Evolutionary conservation across 2,113 vertebrate genomes (phyloP), one percentile per base, ranked within the genome.

Genomic region (Odontophorus gujanensis): DNA sequence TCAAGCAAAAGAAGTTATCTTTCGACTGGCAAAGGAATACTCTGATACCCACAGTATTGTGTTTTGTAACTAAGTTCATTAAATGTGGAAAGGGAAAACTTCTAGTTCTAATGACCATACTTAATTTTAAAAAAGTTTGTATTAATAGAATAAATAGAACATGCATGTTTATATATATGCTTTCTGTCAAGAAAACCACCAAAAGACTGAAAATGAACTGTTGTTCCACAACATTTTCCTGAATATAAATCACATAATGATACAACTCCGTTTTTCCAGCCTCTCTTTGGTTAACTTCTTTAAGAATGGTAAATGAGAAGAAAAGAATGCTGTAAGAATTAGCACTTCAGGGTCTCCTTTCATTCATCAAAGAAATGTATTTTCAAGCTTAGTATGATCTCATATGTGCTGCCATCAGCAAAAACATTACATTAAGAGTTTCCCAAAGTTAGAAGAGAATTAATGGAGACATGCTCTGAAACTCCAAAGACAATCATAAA

Each of bases 361-460:
- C 85, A 55, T 91, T 95, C 79, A 93, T 95, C 87, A 96, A 80
- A 96, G 90, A 89, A 47, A 66, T 83, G 32, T 76, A 45, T 90
- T 94, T 94, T 91, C 62, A 93, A 69, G 30, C 81, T 94, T 93
- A 69, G 68, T 90, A 85, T 80, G 80, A 79, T 87, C 92, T 92
- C 67, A 82, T 53, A 62, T 51, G 12, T 85, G 87, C 90, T 95
- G 50, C 95, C 81, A 85, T 95, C 93, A 94, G 92, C 93, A 91
- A 87, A 94, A 91, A 87, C 63, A 66, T 91, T 92, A 50, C 40
- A 73, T 87, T 62, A 80, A 66, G 85, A 87, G 8, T 50, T 91
- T 96, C 87, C 93, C 59, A 38, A 62, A 95, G 79, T 89, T 96
- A 90, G 67, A 22, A 40, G 6, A 36, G 68, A 94, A 93, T 96